phyloP scores from a whole-genome alignment of 2,888 invertebrate genomes.

The Pandemis corylana region DNA sequence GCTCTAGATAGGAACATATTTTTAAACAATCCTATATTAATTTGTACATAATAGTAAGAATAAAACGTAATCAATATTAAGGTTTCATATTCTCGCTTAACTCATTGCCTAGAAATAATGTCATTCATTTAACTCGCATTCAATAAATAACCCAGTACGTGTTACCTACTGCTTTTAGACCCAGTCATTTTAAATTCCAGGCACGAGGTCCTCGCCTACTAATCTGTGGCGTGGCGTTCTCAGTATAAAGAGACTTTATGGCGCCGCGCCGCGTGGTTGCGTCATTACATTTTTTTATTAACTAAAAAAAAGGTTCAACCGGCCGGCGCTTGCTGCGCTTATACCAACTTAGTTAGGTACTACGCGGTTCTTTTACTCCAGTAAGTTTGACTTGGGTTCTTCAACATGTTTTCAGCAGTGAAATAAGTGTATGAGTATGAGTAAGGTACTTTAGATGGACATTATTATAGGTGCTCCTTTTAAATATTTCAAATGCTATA shows the following conservation, averaged over 20 bases:
- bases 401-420: too few relatives aligned
- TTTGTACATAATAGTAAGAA: neutral
- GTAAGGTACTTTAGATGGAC: too few relatives aligned
- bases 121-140: neutral
- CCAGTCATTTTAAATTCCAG: neutral
- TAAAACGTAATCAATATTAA: too few relatives aligned
- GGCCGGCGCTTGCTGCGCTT: neutral
- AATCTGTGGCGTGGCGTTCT: slow-evolving; percentile 5
- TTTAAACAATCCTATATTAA: neutral
- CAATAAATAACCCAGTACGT: neutral
- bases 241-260: neutral
- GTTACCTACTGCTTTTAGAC: neutral
- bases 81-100: too few relatives aligned
- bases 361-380: neutral
- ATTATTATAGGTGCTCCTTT: too few relatives aligned
- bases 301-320: neutral
- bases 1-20: neutral
- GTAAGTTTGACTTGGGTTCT: neutral
- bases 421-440: too few relatives aligned
- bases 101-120: neutral
- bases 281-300: neutral
- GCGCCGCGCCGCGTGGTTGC: slow-evolving; percentile 8
- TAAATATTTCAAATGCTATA: too few relatives aligned
- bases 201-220: slow-evolving; percentile 5
- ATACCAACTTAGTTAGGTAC: neutral